phyloP scores from a whole-genome alignment of 2,888 invertebrate genomes.

The Drosophila mimica region DNA sequence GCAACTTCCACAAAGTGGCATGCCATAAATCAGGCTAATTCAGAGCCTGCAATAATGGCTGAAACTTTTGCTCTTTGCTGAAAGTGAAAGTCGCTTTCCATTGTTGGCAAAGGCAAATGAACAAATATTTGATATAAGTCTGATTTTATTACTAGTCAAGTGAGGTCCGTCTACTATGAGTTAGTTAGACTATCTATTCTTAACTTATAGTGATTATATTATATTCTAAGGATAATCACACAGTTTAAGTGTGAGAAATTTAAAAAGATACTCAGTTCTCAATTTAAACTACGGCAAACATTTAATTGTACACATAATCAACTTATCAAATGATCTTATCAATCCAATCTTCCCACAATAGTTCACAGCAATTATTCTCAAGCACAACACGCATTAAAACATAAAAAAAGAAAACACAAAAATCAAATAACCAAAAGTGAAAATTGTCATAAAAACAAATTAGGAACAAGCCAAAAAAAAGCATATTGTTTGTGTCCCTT shows the following conservation, averaged over 20 bases:
- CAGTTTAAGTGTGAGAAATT: conserved; percentile 1
- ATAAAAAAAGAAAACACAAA: conserved; percentile 24
- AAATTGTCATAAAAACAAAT: conserved; percentile 80
- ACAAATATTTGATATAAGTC: neutral
- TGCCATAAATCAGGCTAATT: conserved; percentile 44
- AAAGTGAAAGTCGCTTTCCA: neutral
- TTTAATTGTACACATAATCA: neutral
- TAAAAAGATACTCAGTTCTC: neutral
- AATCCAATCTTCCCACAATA: conserved; percentile 37
- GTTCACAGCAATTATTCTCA: conserved; percentile 40
- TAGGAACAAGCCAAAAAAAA: conserved; percentile 50
- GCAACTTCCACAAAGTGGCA: conserved; percentile 47
- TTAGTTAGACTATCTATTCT: neutral
- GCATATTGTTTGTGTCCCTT: conserved; percentile 75
- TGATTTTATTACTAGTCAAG: neutral
- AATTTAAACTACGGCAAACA: neutral
- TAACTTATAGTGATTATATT: neutral
- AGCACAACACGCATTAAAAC: conserved; percentile 31
- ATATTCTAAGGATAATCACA: neutral
- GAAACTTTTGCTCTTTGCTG: conserved; percentile 9
- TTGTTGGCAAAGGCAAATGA: neutral
- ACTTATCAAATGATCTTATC: conserved; percentile 14
- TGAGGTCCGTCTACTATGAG: neutral
- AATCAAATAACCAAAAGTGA: conserved; percentile 50
- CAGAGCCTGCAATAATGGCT: conserved; percentile 30